phyloP scores from a whole-genome alignment of 2,113 vertebrate genomes.

The Phylloscopus trochilus region DNA sequence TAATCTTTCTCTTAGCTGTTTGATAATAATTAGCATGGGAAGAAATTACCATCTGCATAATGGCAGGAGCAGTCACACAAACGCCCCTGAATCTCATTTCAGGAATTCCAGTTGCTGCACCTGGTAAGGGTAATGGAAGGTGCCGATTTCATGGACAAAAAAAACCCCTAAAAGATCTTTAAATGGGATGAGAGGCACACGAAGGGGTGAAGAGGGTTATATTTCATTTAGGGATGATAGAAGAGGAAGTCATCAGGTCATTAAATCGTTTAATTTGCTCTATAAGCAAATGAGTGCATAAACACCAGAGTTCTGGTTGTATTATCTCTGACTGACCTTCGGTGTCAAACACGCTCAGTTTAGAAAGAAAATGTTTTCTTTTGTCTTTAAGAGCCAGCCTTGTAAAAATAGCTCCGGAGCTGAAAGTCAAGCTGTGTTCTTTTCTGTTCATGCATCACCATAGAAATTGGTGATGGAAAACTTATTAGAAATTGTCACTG shows the following conservation, averaged over 20 bases:
- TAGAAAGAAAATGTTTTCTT: slow-evolving; percentile 27
- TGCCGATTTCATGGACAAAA: neutral
- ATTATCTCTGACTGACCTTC: neutral
- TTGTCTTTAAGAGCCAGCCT: slow-evolving; percentile 20
- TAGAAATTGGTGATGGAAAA: slow-evolving; percentile 42
- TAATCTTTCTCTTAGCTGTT: neutral
- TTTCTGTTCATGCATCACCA: slow-evolving; percentile 23
- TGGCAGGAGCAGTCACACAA: neutral
- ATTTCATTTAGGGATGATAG: neutral
- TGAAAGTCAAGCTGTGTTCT: slow-evolving; percentile 12
- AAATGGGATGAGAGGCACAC: neutral
- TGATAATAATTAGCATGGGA: slow-evolving; percentile 1
- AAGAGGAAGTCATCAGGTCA: neutral
- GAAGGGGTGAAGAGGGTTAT: neutral
- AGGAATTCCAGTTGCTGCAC: slow-evolving; percentile 5
- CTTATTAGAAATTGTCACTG: slow-evolving; percentile 24
- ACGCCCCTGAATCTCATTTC: neutral
- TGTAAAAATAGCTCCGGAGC: slow-evolving; percentile 18
- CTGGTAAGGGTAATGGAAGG: slow-evolving; percentile 2
- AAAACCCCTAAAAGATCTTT: neutral
- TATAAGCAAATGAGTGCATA: neutral
- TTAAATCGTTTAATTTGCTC: neutral
- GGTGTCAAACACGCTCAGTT: neutral
- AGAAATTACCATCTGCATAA: neutral
- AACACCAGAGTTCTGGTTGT: neutral